Conservation (phyloP, 2,797 vertebrate species). For the Sciurus carolinensis region DNA sequence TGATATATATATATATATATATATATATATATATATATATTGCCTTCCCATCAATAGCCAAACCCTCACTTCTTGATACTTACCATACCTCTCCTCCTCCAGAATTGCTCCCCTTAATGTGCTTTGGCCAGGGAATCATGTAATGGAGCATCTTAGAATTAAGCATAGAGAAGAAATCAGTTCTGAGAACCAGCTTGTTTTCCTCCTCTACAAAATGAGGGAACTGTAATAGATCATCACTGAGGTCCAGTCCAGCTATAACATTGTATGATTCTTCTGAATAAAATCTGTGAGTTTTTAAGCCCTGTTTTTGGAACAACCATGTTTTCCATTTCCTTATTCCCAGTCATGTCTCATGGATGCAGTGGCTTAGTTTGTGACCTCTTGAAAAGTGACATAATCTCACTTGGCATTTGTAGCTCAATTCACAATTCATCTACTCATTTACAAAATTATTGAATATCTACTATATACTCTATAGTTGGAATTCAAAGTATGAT, state of each 20-base stretch:
- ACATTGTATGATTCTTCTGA: constrained; percentile 35
- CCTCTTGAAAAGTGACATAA: constrained; percentile 52
- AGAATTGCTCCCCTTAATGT: neutral
- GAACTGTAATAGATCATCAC: neutral
- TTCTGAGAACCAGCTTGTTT: constrained; percentile 17
- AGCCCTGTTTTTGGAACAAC: neutral
- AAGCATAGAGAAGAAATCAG: constrained; percentile 27
- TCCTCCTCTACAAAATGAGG: constrained; percentile 37
- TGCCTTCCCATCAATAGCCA: neutral
- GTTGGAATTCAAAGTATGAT: constrained; percentile 27
- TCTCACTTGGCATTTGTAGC: constrained; percentile 49
- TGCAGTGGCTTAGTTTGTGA: constrained; percentile 9
- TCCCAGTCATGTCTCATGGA: constrained; percentile 35
- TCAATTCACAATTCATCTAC: constrained; percentile 33
- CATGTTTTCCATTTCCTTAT: constrained; percentile 61
- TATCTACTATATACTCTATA: neutral
- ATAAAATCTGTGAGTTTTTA: constrained; percentile 14
- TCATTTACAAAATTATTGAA: constrained; percentile 48
- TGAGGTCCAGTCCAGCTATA: neutral
- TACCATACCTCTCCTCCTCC: neutral
- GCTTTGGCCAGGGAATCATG: constrained; percentile 57
- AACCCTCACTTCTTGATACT: constrained; percentile 32
- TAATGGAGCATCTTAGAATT: constrained; percentile 36
- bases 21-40: no score
- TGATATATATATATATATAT: neutral